A percentile compares a stretch with the other conserved stretches of the same genome.
Evolutionary conservation across 2,797 vertebrate species (phyloP).

Genomic region (Thaleichthys pacificus): DNA sequence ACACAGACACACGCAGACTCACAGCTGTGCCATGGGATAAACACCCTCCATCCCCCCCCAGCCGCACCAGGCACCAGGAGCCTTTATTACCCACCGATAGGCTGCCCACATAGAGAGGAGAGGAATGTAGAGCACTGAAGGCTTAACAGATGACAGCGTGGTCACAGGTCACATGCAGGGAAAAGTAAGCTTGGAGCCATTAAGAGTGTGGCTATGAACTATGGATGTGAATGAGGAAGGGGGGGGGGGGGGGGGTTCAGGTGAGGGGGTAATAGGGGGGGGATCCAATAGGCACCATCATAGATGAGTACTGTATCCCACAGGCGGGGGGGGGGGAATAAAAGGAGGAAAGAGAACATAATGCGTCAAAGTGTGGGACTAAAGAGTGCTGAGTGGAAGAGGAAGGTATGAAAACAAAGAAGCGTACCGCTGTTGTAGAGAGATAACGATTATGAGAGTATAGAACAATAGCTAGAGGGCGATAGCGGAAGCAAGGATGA

Average conservation of each 20-base stretch:
- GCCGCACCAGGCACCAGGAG: conserved; percentile 51
- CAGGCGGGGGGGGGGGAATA: conserved; percentile 19
- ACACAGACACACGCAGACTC: conserved; percentile 66
- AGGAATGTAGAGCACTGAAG: conserved; percentile 47
- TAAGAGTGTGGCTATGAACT: conserved; percentile 55
- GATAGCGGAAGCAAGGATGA: conserved; percentile 53
- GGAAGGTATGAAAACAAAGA: conserved; percentile 48
- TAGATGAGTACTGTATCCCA: too few relatives aligned
- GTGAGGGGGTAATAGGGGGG: conserved; percentile 8
- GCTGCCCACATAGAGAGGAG: conserved; percentile 55
- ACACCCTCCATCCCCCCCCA: conserved; percentile 44
- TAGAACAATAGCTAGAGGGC: conserved; percentile 48
- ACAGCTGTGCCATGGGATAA: conserved; percentile 71
- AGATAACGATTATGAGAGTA: conserved; percentile 53
- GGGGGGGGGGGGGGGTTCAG: conserved; percentile 37
- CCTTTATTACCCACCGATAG: conserved; percentile 71
- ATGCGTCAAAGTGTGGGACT: conserved; percentile 25
- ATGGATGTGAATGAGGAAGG: conserved; percentile 47
- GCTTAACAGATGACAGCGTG: conserved; percentile 66
- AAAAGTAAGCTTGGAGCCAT: conserved; percentile 63
- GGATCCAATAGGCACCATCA: conserved; percentile 34
- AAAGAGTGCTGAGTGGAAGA: conserved; percentile 5
- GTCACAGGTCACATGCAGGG: conserved; percentile 60
- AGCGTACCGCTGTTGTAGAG: conserved; percentile 33
- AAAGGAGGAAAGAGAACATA: conserved; percentile 37